Conservation (phyloP, 2,113 vertebrate species). For the Triplophysa dalaica region DNA sequence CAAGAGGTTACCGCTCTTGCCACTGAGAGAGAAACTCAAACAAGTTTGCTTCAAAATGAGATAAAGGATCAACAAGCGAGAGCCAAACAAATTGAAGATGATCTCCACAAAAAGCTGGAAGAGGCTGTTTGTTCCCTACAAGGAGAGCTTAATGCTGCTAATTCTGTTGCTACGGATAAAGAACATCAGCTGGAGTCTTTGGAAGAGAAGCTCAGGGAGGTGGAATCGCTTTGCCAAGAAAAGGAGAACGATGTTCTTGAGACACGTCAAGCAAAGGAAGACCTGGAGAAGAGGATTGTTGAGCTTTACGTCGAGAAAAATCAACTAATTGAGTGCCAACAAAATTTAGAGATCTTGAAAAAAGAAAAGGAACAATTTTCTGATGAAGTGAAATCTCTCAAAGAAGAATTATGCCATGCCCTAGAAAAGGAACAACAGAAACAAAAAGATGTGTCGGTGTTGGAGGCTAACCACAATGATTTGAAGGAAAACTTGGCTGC, state of each 20-base stretch:
- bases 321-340: not conserved
- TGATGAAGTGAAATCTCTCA: constrained; percentile 25
- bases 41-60: not conserved
- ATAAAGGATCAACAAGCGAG: not conserved
- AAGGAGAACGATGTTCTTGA: not conserved
- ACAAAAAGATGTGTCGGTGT: not conserved
- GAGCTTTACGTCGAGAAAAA: not conserved
- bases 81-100: not conserved
- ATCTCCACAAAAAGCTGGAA: not conserved
- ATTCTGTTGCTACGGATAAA: not conserved
- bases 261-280: not conserved
- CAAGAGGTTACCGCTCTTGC: not conserved
- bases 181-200: not conserved
- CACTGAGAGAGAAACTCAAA: not conserved
- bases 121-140: not conserved
- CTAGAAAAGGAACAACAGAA: not conserved
- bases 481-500: constrained; percentile 29
- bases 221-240: not conserved
- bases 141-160: not conserved
- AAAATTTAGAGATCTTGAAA: not conserved
- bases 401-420: constrained; percentile 27
- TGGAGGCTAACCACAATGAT: constrained; percentile 15
- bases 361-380: constrained; percentile 10
- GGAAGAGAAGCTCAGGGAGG: not conserved
- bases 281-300: not conserved